Evolutionary conservation across 1,140 invertebrate genomes (phyloP).

Genomic region (Camponotus floridanus): DNA sequence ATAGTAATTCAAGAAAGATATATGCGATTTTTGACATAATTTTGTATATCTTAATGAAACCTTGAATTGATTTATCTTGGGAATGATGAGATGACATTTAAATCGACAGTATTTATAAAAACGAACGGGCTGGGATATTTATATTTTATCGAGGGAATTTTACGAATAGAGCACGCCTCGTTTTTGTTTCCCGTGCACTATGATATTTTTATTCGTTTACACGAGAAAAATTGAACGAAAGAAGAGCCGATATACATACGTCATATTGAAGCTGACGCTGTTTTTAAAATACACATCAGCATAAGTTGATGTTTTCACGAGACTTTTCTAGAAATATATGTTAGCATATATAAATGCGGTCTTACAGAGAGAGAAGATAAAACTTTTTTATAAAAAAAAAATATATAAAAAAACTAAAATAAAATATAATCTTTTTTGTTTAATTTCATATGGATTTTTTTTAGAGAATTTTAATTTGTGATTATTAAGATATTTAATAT

Average conservation of each 20-base stretch:
- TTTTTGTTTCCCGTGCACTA: slow-evolving; percentile 14
- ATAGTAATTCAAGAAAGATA: neutral
- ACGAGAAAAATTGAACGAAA: neutral
- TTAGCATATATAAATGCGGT: no score
- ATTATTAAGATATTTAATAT: no score
- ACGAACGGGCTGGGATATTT: neutral
- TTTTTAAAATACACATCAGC: neutral
- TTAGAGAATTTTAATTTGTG: no score
- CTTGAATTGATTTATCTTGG: neutral
- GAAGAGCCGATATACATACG: neutral
- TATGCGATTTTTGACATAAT: neutral
- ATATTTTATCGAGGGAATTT: slow-evolving; percentile 3
- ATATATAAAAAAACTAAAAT: no score
- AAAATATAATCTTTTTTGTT: no score
- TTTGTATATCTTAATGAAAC: neutral
- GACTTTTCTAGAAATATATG: no score
- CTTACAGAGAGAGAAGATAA: no score
- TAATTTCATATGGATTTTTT: no score
- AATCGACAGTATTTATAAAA: no score
- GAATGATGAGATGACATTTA: neutral
- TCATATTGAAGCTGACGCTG: neutral
- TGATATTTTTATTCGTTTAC: slow-evolving; percentile 7
- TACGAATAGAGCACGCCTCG: neutral
- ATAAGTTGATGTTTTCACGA: no score
- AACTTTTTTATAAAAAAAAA: no score